These are phyloP conservation scores for Anarhynchus alexandrinus DNA, from an alignment of 2,113 vertebrate genomes.

Conservation along the genomic window DNA sequence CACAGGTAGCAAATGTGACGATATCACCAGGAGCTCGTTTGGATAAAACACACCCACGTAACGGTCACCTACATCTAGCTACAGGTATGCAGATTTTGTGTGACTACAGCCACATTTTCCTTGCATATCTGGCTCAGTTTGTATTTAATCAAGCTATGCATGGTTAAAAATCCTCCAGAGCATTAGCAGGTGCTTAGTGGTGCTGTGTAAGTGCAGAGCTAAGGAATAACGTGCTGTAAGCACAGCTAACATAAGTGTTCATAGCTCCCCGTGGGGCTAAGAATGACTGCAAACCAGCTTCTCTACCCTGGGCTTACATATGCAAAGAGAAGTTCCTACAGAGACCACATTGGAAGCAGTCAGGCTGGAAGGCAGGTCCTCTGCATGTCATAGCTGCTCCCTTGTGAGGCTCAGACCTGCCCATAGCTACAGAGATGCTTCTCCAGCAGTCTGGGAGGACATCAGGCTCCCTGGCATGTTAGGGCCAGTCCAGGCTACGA, in stretches of 20 bases:
- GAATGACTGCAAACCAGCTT: constrained; percentile 9
- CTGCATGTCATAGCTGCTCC: neutral
- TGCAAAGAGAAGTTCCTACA: neutral
- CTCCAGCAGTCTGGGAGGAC: neutral
- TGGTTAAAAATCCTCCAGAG: constrained; percentile 56
- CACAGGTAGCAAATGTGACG: neutral
- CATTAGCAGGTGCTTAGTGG: constrained; percentile 61
- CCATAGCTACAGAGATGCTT: neutral
- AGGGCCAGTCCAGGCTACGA: neutral
- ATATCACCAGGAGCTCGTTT: neutral
- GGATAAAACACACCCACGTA: neutral
- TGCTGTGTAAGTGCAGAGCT: constrained; percentile 53
- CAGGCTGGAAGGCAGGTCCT: neutral
- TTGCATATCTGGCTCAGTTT: neutral
- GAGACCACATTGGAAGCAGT: neutral
- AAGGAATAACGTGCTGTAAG: constrained; percentile 58
- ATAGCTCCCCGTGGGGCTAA: constrained; percentile 23
- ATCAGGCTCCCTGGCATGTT: neutral
- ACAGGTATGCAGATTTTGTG: neutral
- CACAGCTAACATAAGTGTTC: constrained; percentile 54
- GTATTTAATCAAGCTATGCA: constrained; percentile 25
- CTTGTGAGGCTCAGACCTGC: neutral
- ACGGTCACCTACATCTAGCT: neutral
- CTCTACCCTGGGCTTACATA: neutral
- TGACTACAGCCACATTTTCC: neutral